Percentiles rank a stretch among this genome's conserved stretches.
phyloP scores from a whole-genome alignment of 2,888 invertebrate species.

The Bombylius major region DNA sequence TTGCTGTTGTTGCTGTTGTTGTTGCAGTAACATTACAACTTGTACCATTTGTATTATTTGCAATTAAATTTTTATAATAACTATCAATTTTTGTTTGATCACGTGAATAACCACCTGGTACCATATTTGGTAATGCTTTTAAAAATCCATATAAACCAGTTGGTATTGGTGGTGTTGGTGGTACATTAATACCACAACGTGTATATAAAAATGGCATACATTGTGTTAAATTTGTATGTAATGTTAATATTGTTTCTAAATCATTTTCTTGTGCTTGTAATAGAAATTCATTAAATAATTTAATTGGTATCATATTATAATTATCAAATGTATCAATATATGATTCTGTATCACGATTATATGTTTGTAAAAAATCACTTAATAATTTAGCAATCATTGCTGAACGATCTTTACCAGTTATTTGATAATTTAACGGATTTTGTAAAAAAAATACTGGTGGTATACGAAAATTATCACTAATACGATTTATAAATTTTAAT shows the following conservation, averaged over 20 bases:
- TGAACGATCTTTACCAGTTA: constrained; percentile 67
- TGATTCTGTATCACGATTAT: constrained; percentile 69
- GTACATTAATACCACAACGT: constrained; percentile 29
- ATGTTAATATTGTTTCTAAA: constrained; percentile 30
- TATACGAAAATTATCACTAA: constrained; percentile 55
- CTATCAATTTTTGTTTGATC: constrained; percentile 13
- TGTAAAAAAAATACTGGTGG: constrained; percentile 39
- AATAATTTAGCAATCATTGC: constrained; percentile 74
- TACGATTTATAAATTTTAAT: constrained; percentile 62
- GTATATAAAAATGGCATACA: constrained; percentile 34
- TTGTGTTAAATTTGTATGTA: constrained; percentile 34
- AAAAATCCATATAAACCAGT: constrained; percentile 34
- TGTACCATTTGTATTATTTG: too few species aligned
- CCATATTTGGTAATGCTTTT: constrained; percentile 34
- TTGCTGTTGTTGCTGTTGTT: too few species aligned
- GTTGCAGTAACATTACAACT: too few species aligned
- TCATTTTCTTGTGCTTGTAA: constrained; percentile 40
- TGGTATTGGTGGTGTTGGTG: constrained; percentile 34
- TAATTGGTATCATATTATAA: constrained; percentile 40
- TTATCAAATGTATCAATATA: constrained; percentile 59
- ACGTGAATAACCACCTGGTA: constrained; percentile 9
- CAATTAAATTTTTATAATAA: too few species aligned
- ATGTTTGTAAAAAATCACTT: constrained; percentile 71
- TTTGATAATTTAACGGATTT: neutral
- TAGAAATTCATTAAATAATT: constrained; percentile 47